These are phyloP conservation scores for Syndactyla subalaris DNA, from an alignment of 2,797 vertebrate genomes.

Conservation along the genomic window DNA sequence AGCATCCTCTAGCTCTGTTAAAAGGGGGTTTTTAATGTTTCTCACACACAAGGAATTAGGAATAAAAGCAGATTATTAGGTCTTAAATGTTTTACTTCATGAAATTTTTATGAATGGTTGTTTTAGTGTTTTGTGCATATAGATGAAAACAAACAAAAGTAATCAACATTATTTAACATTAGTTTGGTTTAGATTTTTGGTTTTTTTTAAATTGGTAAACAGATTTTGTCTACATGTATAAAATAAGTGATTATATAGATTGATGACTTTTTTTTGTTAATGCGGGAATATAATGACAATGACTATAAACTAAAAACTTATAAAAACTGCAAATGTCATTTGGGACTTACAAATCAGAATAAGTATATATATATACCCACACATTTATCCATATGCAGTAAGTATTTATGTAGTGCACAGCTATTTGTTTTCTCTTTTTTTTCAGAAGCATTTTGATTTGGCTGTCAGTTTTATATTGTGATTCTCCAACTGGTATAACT, in stretches of 20 bases:
- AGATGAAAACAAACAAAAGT: not conserved
- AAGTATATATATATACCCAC: accelerated
- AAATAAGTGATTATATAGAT: not conserved
- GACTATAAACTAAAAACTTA: not conserved
- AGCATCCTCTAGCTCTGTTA: not conserved
- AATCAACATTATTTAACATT: not conserved
- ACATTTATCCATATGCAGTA: accelerated
- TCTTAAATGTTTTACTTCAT: not conserved
- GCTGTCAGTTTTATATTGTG: not conserved
- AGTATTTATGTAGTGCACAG: accelerated
- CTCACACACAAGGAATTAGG: not conserved
- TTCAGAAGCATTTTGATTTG: not conserved
- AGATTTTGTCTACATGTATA: not conserved
- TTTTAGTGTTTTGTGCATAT: not conserved
- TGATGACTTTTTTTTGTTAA: not conserved
- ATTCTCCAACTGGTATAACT: not conserved
- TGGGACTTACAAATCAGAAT: not conserved
- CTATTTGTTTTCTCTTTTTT: not conserved
- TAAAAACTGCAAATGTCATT: not conserved
- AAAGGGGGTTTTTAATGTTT: not conserved
- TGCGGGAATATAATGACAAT: accelerated
- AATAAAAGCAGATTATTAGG: not conserved
- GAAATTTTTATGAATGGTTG: not conserved
- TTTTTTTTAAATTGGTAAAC: not conserved
- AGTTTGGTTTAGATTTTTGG: not conserved